Conservation (phyloP, 1,140 invertebrate genomes). For the Magallana ariakensis region DNA sequence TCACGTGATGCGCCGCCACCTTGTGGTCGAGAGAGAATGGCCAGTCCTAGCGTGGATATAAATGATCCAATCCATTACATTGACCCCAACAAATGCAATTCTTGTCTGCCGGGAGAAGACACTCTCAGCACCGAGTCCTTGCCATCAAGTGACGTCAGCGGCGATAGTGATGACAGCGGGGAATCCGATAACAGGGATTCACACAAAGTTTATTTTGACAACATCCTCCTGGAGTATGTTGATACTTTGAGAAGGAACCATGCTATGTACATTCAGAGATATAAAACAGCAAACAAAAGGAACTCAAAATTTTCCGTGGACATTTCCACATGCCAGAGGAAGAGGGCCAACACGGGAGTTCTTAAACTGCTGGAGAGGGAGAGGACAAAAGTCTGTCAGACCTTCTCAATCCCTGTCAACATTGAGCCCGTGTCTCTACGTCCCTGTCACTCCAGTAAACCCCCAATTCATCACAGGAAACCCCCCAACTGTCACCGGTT, state of each 20-base stretch:
- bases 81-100: not conserved
- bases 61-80: not conserved
- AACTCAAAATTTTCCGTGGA: too few species aligned
- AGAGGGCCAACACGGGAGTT: not conserved
- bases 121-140: not conserved
- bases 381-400: not conserved
- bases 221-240: not conserved
- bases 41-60: not conserved
- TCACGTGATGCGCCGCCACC: not conserved
- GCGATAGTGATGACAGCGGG: not conserved
- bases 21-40: not conserved
- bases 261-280: not conserved
- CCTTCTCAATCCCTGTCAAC: not conserved
- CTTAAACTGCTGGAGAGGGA: not conserved
- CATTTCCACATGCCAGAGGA: not conserved
- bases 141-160: not conserved
- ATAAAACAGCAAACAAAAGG: not conserved
- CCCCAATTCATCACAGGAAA: not conserved
- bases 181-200: constrained; percentile 2
- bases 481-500: not conserved
- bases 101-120: not conserved
- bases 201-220: not conserved
- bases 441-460: not conserved
- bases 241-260: not conserved
- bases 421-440: not conserved